These are phyloP conservation scores for Drosophila histrio DNA, from an alignment of 2,888 invertebrate genomes.

Conservation along the genomic window DNA sequence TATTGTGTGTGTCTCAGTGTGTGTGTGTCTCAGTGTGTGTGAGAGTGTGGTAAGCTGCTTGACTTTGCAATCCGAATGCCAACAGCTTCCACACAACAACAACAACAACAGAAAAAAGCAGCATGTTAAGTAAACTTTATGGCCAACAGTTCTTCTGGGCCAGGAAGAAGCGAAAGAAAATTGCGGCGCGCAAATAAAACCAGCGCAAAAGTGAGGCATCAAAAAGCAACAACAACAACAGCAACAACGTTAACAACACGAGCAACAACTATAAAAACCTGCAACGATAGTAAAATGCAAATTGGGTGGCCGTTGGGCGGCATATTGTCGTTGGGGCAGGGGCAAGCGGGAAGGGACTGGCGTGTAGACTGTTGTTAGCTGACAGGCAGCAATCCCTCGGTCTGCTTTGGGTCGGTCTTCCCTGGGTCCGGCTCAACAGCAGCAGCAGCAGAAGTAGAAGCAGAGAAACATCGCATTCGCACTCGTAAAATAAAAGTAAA, in stretches of 20 bases:
- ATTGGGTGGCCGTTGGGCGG: conserved; percentile 56
- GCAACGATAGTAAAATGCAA: conserved; percentile 79
- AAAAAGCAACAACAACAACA: conserved; percentile 65
- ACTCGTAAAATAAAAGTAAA: conserved; percentile 79
- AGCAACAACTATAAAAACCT: conserved; percentile 76
- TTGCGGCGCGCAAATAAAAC: conserved; percentile 75
- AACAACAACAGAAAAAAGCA: conserved; percentile 32
- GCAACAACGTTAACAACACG: conserved; percentile 20
- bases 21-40: conserved; percentile 22
- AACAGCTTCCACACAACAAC: conserved; percentile 57
- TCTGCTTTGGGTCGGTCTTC: conserved; percentile 16
- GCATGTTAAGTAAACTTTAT: conserved; percentile 80
- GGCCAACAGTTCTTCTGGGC: conserved; percentile 46
- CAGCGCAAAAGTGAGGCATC: conserved; percentile 73
- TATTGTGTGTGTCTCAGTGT: conserved; percentile 40
- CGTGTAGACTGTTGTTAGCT: conserved; percentile 35
- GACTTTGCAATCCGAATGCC: conserved; percentile 73
- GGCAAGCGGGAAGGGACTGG: conserved; percentile 8
- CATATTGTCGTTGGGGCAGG: conserved; percentile 12
- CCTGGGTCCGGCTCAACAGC: conserved; percentile 42
- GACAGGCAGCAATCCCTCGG: conserved; percentile 61
- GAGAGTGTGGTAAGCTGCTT: conserved; percentile 65
- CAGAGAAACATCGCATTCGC: conserved; percentile 63
- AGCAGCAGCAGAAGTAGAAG: conserved; percentile 9
- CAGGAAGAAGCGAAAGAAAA: conserved; percentile 57